Evolutionary conservation across 2,888 invertebrate genomes (phyloP).

Genomic region (Synergus japonicus): DNA sequence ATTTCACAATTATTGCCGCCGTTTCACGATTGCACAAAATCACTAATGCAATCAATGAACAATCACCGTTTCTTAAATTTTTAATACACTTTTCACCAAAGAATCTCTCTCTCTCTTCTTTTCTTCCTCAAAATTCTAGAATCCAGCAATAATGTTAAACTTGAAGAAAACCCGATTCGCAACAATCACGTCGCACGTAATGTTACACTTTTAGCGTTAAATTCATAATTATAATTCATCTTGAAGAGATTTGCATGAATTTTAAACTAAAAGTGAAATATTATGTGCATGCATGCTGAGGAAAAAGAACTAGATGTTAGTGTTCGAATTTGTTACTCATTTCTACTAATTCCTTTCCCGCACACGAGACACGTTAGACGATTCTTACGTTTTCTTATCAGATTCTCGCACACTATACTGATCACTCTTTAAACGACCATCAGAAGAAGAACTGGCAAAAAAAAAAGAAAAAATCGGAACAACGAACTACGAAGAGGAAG

Average conservation of each 20-base stretch:
- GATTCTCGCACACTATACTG: background rate
- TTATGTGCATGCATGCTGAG: too few species aligned
- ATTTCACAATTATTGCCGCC: conserved; percentile 49
- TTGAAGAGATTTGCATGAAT: too few species aligned
- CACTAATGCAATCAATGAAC: background rate
- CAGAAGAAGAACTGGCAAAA: conserved; percentile 13
- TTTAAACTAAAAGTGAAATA: too few species aligned
- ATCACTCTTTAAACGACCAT: background rate
- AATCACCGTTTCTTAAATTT: background rate
- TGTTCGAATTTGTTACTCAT: too few species aligned
- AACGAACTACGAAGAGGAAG: background rate
- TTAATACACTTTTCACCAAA: background rate
- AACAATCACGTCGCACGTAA: too few species aligned
- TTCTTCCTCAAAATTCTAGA: background rate
- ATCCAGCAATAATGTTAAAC: background rate
- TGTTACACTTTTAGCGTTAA: too few species aligned
- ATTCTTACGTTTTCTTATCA: background rate
- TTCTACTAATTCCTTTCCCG: too few species aligned
- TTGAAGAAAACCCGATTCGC: too few species aligned
- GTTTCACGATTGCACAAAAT: conserved; percentile 44
- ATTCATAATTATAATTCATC: too few species aligned
- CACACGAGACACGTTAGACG: too few species aligned
- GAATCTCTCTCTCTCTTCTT: too few species aligned
- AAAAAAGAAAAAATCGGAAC: background rate
- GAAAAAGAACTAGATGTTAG: too few species aligned